phyloP scores from a whole-genome alignment of 1,140 invertebrate genomes.

The Philotrypesis tridentata region DNA sequence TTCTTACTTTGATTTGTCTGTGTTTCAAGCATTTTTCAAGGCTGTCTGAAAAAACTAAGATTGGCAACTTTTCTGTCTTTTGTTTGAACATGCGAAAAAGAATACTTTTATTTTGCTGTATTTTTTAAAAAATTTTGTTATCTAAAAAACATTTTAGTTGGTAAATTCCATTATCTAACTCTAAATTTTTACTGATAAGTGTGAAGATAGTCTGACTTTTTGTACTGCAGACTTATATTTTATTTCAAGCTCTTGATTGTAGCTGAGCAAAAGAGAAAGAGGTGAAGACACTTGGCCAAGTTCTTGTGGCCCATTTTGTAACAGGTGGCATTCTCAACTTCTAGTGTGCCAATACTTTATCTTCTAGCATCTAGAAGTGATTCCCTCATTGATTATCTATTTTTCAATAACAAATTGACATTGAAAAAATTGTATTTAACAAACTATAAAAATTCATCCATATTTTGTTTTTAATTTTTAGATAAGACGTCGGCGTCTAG shows the following conservation, averaged over 20 bases:
- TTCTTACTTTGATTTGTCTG: conserved; percentile 24
- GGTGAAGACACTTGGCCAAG: conserved; percentile 33
- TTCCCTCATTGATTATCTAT: conserved; percentile 15
- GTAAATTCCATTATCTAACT: too few relatives aligned
- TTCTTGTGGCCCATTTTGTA: conserved; percentile 43
- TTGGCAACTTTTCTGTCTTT: conserved; percentile 15
- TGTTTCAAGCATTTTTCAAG: conserved; percentile 37
- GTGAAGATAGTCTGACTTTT: neutral
- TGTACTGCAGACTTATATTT: neutral
- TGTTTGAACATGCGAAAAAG: conserved; percentile 5
- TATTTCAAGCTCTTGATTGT: neutral
- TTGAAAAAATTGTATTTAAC: neutral
- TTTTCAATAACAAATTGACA: neutral
- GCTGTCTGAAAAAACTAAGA: conserved; percentile 18
- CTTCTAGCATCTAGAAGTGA: neutral
- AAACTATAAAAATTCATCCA: neutral
- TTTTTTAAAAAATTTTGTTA: too few relatives aligned
- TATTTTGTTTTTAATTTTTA: conserved; percentile 63
- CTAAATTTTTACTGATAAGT: neutral
- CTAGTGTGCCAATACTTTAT: conserved; percentile 37
- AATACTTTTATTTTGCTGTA: too few relatives aligned
- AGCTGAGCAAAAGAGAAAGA: neutral
- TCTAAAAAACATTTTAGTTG: too few relatives aligned
- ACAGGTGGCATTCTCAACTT: conserved; percentile 32
- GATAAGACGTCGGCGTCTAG: conserved; percentile 81